These are phyloP conservation scores for Erpornis zantholeuca DNA, from an alignment of 2,113 vertebrate genomes.

Conservation along the genomic window DNA sequence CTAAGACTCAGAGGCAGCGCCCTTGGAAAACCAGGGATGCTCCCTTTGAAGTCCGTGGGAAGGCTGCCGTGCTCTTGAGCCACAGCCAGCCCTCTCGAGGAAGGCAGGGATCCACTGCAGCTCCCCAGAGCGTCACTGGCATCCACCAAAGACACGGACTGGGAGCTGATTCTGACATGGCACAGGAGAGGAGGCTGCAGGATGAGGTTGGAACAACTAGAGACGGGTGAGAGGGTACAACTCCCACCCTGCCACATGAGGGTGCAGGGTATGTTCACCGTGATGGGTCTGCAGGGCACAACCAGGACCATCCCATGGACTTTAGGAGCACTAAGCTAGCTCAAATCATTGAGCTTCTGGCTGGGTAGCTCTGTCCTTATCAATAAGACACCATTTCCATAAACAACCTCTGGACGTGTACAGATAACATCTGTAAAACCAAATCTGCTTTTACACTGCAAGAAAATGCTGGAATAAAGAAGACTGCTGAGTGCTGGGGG, in stretches of 20 bases:
- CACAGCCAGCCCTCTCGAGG: accelerated
- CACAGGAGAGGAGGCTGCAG: background rate
- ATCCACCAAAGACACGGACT: background rate
- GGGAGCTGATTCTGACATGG: background rate
- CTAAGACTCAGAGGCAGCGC: background rate
- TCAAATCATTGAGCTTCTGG: background rate
- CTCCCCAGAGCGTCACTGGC: background rate
- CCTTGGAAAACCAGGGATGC: slow-evolving; percentile 1
- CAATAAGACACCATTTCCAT: background rate
- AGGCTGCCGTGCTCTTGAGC: background rate
- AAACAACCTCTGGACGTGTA: background rate
- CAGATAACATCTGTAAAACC: background rate
- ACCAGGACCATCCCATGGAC: background rate
- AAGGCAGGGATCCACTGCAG: background rate
- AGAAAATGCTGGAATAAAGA: background rate
- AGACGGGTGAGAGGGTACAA: background rate
- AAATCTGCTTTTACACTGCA: background rate
- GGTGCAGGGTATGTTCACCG: background rate
- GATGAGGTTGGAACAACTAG: background rate
- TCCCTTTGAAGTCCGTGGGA: slow-evolving; percentile 6
- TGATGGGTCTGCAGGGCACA: background rate
- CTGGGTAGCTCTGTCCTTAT: background rate
- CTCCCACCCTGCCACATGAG: background rate
- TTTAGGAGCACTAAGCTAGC: background rate
- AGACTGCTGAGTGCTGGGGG: background rate